Percentiles rank a stretch among this genome's conserved stretches.
These are phyloP conservation scores for Nomada ruficornis DNA, from an alignment of 2,888 invertebrate genomes.

Conservation along the genomic window DNA sequence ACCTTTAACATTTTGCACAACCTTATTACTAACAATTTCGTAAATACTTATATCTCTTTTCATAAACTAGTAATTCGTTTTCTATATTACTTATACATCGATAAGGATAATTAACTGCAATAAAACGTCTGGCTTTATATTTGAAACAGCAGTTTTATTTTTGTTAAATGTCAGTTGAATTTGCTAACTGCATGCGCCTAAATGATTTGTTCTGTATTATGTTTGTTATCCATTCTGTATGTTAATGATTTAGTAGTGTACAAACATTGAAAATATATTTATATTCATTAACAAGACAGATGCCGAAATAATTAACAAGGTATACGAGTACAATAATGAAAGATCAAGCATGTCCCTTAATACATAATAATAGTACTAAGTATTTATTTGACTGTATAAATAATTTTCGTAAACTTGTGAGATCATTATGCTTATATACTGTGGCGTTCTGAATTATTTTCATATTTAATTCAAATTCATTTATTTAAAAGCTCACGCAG, in stretches of 20 bases:
- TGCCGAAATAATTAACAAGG: conserved; percentile 55
- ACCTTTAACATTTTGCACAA: conserved; percentile 5
- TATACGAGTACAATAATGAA: conserved; percentile 33
- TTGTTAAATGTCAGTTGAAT: conserved; percentile 29
- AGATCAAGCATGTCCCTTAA: conserved; percentile 60
- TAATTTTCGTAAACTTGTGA: background rate
- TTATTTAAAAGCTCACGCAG: background rate
- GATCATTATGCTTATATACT: conserved; percentile 13
- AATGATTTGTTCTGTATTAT: conserved; percentile 67
- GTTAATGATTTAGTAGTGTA: conserved; percentile 80
- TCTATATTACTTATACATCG: conserved; percentile 2
- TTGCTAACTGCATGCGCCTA: conserved; percentile 70
- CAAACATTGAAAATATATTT: conserved; percentile 44
- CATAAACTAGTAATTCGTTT: conserved; percentile 2
- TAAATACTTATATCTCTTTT: conserved; percentile 16
- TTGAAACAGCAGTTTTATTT: conserved; percentile 38
- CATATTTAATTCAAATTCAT: conserved; percentile 19
- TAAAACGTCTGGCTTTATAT: conserved; percentile 13
- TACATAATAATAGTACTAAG: conserved; percentile 52
- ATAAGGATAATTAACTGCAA: conserved; percentile 19
- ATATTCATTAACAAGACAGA: conserved; percentile 63
- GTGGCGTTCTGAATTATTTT: conserved; percentile 37
- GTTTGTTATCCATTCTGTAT: conserved; percentile 89
- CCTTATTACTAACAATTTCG: conserved; percentile 17
- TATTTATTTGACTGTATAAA: background rate